Base-by-base conservation (phyloP, 2,888 invertebrate genomes). In the Tetheella fluctuosa region DNA sequence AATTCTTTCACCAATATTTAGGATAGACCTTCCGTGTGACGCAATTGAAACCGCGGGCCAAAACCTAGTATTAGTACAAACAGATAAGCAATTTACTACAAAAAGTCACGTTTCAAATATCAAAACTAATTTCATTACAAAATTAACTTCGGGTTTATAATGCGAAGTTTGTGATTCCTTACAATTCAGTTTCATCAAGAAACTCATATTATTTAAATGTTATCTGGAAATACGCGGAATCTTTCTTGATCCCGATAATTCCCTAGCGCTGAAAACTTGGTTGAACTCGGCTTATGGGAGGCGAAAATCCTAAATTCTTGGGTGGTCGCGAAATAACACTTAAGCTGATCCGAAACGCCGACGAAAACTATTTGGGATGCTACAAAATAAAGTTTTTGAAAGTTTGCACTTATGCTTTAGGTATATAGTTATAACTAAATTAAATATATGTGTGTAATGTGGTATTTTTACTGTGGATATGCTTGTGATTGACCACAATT, bases 281-380 rank as follows among this genome's bases (percentile, higher is more conserved):
- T 66, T 37, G 56, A 76, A 70, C 70, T 71, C 64, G 65, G 72
- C 70, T 76, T 75, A 71, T 63, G 68, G 64, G 58, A 61, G 64
- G 70, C 67, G 74, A 72, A 70, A 73, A 77, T 68, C 58, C 64
- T 57, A 69, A 71, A 74, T 72, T 76, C 73, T 75, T 72, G 64
- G 68, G 68, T 61, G 68, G 70, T 61, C 65, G 60, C 66, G 64
- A 67, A 66, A 69, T 62, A 64, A 55, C 62, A 74, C 69, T 73
- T 67, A 68, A 62, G 61, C 59, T 65, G 62, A 65, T 62, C 66
- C 61, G 52, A 28, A 48, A 57, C 39, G 48, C 48, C 42, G 65
- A 59, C 59, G 54, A 65, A 65, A 80, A 79, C 77, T 76, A 75
- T 77, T 75, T 68, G 64, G 73, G 70, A 66, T 70, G 69, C 71